phyloP scores from a whole-genome alignment of 2,888 invertebrate species.

The Ceriagrion tenellum region DNA sequence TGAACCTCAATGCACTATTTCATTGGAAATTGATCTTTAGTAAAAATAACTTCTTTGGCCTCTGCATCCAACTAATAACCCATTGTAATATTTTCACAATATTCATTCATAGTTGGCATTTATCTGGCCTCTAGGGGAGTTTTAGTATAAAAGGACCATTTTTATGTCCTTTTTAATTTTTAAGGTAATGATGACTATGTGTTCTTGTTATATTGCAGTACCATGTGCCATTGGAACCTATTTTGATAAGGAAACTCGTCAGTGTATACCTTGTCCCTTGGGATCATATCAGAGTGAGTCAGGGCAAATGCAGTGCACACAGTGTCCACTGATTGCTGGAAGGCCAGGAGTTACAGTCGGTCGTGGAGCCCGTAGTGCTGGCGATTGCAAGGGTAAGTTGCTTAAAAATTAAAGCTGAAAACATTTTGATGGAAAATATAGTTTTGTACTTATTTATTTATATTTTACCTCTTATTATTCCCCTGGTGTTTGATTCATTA shows the following conservation, averaged over 20 bases:
- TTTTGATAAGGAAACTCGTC: slow-evolving; percentile 87
- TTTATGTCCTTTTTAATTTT: too few species aligned
- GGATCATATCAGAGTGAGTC: slow-evolving; percentile 97
- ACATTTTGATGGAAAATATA: background rate
- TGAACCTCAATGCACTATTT: too few species aligned
- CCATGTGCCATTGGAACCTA: slow-evolving; percentile 95
- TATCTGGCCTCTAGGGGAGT: too few species aligned
- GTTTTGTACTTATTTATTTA: background rate
- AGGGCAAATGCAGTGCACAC: slow-evolving; percentile 92
- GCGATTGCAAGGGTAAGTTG: slow-evolving; percentile 88
- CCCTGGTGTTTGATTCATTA: too few species aligned
- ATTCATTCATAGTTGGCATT: too few species aligned
- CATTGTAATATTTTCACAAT: too few species aligned
- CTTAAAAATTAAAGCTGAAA: background rate
- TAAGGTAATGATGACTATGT: too few species aligned
- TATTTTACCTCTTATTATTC: too few species aligned
- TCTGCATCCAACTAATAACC: background rate
- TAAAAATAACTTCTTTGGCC: too few species aligned
- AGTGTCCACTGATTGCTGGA: slow-evolving; percentile 95
- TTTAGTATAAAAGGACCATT: too few species aligned
- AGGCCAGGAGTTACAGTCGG: slow-evolving; percentile 93
- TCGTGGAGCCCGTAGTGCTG: slow-evolving; percentile 91
- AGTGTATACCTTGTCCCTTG: slow-evolving; percentile 90
- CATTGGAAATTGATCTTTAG: too few species aligned
- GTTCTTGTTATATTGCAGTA: slow-evolving; percentile 79